Percentiles rank a stretch among this genome's conserved stretches.
phyloP scores from a whole-genome alignment of 2,113 vertebrate genomes.

The human (Homo sapiens) region DNA sequence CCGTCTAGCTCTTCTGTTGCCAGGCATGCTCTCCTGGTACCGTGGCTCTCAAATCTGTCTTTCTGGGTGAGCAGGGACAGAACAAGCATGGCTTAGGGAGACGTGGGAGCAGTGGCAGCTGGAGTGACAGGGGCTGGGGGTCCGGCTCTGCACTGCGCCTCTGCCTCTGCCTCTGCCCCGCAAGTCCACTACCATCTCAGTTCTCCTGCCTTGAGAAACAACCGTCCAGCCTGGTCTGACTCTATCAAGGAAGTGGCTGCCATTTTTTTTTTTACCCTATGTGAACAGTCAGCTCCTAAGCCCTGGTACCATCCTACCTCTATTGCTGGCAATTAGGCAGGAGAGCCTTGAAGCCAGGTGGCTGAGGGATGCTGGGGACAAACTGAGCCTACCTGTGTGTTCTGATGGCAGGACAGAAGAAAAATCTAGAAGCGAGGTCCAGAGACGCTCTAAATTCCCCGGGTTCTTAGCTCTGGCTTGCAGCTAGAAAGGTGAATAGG shows the following conservation, averaged over 20 bases:
- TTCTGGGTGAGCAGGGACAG: background rate
- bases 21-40: background rate
- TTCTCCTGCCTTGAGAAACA: slow-evolving; percentile 17
- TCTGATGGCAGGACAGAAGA: background rate
- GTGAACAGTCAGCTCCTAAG: background rate
- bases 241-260: background rate
- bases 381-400: background rate
- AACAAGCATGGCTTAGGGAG: background rate
- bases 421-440: background rate
- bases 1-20: background rate
- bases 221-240: background rate
- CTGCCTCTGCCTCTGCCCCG: background rate
- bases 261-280: background rate
- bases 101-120: background rate
- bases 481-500: slow-evolving; percentile 59
- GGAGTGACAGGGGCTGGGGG: background rate
- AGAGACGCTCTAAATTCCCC: background rate
- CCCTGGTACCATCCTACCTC: background rate
- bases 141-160: background rate
- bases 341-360: background rate
- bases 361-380: background rate
- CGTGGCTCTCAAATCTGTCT: background rate
- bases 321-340: background rate
- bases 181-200: background rate
- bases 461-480: slow-evolving; percentile 18